These are phyloP conservation scores for Danio aesculapii DNA, from an alignment of 2,797 vertebrate species.

Conservation along the genomic window DNA sequence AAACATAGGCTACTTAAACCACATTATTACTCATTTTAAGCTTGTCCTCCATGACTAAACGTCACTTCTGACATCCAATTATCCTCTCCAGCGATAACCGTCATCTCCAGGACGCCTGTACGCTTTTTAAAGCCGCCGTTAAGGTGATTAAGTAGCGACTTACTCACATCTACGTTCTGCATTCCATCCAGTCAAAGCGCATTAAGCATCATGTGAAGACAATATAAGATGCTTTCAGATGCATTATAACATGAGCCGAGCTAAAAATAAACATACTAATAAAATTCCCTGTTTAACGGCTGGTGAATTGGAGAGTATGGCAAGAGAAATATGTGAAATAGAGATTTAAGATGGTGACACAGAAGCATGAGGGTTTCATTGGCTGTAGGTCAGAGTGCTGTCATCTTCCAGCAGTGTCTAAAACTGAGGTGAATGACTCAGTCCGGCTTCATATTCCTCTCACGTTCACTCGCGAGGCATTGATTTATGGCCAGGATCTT, in stretches of 20 bases:
- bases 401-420: conserved; percentile 11
- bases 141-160: conserved; percentile 20
- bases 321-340: conserved; percentile 2
- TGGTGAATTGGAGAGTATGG: conserved; percentile 3
- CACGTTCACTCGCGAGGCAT: conserved; percentile 11
- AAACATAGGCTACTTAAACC: not conserved
- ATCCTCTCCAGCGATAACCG: not conserved
- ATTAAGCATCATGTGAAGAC: conserved; percentile 1
- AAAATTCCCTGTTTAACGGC: conserved; percentile 1
- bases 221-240: not conserved
- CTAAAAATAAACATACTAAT: not conserved
- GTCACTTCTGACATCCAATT: conserved; percentile 16
- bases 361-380: not conserved
- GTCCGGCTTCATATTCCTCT: conserved; percentile 23
- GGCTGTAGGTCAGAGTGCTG: conserved; percentile 14
- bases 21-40: conserved; percentile 4
- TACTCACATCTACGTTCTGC: conserved; percentile 1
- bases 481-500: conserved; percentile 40
- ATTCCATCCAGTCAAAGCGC: conserved; percentile 1
- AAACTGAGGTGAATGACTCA: conserved; percentile 33
- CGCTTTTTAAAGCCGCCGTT: not conserved
- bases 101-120: not conserved
- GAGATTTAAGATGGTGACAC: conserved; percentile 1
- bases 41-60: conserved; percentile 4
- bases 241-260: conserved; percentile 2